Evolutionary conservation across 1,140 invertebrate species (phyloP).

Genomic region (Bombus affinis): DNA sequence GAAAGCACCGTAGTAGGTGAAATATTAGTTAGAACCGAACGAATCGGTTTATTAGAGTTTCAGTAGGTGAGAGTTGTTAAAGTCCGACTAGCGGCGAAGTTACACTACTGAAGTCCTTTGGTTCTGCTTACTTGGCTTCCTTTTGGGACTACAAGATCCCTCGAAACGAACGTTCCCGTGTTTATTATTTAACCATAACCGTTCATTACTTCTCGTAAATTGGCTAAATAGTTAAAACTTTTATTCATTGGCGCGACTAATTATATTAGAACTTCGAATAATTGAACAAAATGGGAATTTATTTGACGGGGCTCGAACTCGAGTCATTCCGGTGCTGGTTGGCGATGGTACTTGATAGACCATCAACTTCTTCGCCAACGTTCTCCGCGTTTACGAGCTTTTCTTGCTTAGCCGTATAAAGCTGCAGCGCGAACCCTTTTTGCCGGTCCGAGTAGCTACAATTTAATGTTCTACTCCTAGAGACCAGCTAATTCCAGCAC

Average conservation of each 20-base stretch:
- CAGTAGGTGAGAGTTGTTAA: no score
- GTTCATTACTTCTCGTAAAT: background rate
- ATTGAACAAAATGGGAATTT: background rate
- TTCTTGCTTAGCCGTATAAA: background rate
- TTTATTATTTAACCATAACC: background rate
- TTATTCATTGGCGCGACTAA: background rate
- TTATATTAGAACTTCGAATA: background rate
- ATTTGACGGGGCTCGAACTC: background rate
- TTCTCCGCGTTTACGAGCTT: background rate
- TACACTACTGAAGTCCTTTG: background rate
- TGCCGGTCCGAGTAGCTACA: background rate
- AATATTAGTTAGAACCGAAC: no score
- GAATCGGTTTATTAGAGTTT: no score
- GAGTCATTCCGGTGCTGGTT: background rate
- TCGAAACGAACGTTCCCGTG: background rate
- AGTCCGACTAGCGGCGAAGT: background rate
- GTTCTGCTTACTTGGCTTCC: background rate
- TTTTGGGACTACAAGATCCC: background rate
- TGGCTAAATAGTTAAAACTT: background rate
- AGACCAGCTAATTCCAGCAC: background rate
- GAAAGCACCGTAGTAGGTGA: no score
- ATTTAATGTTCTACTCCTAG: background rate
- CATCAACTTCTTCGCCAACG: background rate
- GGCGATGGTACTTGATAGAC: background rate
- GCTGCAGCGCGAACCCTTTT: no score